Evolutionary conservation across 2,888 invertebrate genomes (phyloP), one percentile per base, ranked within the genome.

Genomic region (Agrotis clavis): DNA sequence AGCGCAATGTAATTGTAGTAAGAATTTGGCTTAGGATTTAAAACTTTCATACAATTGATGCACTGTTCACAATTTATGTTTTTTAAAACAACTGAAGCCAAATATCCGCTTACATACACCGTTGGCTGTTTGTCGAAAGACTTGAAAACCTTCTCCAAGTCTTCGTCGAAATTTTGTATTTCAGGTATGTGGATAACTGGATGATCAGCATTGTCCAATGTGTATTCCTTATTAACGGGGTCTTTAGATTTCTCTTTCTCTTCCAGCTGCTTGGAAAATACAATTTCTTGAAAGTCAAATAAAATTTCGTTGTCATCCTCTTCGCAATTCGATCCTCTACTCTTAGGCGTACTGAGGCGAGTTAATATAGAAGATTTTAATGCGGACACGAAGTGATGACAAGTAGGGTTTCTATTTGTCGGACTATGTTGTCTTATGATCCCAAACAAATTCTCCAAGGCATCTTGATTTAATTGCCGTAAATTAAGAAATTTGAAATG

Each of bases 331-430:
- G 74, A 57, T 0, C 67, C 67, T 18, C 73, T 56, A 25, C 50
- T 77, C 7, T 70, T 66, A 11, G 77, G 73, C 2, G 73, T 62
- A 63, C 74, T 77, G 14, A 71, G 25, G n/a, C 4, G 25, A 25
- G 72, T 70, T 51, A 53, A 41, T 25, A 47, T 67, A 64, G 74
- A 77, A 56, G 19, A n/a, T 25, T 25, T 25, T 25, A 25, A 25
- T 25, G 25, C 25, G 25, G 25, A 25, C 4, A 4, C 25, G 25
- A 25, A 25, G 25, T 25, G 25, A 13, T 48, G n/a, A 45, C 67
- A 74, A 16, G 70, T 74, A 14, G 74, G 77, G 64, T 77, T 70
- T 70, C 45, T 50, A 9, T 77, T 73, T 48, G 73, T 73, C 5
- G 64, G 67, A 48, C 61, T 71, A 48, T 72, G 65, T 18, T 76